phyloP scores from a whole-genome alignment of 1,140 invertebrate genomes.

The Drosophila malerkotliana region DNA sequence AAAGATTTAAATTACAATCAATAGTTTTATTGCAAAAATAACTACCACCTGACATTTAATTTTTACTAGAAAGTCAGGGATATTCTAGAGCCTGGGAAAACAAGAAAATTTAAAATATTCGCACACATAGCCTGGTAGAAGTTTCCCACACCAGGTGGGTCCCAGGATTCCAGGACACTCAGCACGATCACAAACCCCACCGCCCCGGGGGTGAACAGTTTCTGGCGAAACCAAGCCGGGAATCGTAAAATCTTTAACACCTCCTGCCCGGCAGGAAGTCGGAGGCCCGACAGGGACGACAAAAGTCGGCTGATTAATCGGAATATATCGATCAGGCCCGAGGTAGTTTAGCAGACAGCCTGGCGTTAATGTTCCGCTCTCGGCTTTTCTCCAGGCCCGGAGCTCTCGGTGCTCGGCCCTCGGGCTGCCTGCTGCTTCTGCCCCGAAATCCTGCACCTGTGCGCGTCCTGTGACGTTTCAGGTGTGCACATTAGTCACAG shows the following conservation, averaged over 20 bases:
- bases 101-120: constrained; percentile 14
- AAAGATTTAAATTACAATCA: neutral
- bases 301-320: constrained; percentile 77
- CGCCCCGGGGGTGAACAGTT: constrained; percentile 62
- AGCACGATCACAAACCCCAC: constrained; percentile 50
- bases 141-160: constrained; percentile 71
- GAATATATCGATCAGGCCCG: constrained; percentile 71
- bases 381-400: neutral
- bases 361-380: constrained; percentile 67
- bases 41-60: neutral
- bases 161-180: constrained; percentile 58
- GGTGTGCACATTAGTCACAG: constrained; percentile 79
- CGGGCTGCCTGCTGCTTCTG: constrained; percentile 35
- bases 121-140: constrained; percentile 13
- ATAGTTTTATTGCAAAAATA: neutral
- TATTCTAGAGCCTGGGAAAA: constrained; percentile 4
- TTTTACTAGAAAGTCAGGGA: neutral
- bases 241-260: constrained; percentile 78
- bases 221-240: constrained; percentile 52
- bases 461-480: constrained; percentile 75
- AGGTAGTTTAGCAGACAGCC: constrained; percentile 59
- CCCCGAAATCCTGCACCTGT: constrained; percentile 57
- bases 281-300: constrained; percentile 25
- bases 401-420: neutral
- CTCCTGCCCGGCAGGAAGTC: constrained; percentile 61